Base-by-base conservation (phyloP, 2,797 vertebrate species). In the Rhabdophis nuchalis region DNA sequence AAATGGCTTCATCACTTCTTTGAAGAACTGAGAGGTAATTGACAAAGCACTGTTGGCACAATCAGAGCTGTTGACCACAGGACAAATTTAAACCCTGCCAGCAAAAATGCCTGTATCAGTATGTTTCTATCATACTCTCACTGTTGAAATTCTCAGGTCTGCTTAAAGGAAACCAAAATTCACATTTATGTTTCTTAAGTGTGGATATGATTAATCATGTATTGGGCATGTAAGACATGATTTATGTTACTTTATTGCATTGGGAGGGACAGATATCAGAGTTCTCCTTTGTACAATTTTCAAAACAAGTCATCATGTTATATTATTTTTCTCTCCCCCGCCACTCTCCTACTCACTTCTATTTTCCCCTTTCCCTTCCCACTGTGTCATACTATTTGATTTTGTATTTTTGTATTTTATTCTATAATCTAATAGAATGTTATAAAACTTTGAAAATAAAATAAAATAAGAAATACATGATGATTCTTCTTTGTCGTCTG, bases 1-100 rank as follows among this genome's bases (percentile, higher is more conserved):
- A 89, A 91, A 91, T 87, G 46, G 46, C 25, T 93, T 91, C 46
- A 87, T 60, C 54, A 54, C 16, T 87, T 93, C 92, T 77, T 77
- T 50, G 85, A 88, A 93, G 46, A 85, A 87, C 46, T 90, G 86
- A 88, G 53, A 85, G 92, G 85, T 64, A 92, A 86, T 56, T 93
- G 85, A 61, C 56, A 90, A 89, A 27, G 18, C 46, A 20, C 68
- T 16, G 82, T 54, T 52, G 54, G 87, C 88, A 82, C 46, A 50
- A 90, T 29, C 25, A 82, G 46, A 14, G 50, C 64, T 93, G 85
- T 91, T 86, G 88, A 32, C n/a, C 53, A 36, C 9, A 1, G 50
- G 85, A 72, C n/a, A 93, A 94, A 89, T 50, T 93, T 93, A 72
- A 72, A 58, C 32, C 23, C 50, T 85, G 56, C 46, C 56, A 85